A percentile compares a stretch with the other conserved stretches of the same genome.
These are phyloP conservation scores for Cryptotermes secundus DNA, from an alignment of 1,140 invertebrate species.

Conservation along the genomic window DNA sequence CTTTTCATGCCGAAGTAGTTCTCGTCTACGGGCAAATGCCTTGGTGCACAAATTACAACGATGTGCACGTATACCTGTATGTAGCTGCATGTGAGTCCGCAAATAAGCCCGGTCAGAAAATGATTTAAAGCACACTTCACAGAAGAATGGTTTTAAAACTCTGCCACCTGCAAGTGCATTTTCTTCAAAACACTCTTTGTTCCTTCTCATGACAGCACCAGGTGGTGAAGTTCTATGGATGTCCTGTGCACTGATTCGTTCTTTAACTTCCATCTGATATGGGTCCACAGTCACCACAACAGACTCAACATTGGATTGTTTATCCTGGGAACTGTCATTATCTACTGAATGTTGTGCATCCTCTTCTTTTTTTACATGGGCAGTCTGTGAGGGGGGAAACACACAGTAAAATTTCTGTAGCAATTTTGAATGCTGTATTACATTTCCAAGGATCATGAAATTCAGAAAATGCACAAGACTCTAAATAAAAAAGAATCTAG, in stretches of 20 bases:
- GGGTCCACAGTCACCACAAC: slow-evolving; percentile 22
- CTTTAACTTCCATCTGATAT: slow-evolving; percentile 19
- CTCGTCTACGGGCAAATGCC: slow-evolving; percentile 62
- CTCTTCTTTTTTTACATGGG: not conserved
- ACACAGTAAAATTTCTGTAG: not conserved
- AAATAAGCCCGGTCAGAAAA: slow-evolving; percentile 30
- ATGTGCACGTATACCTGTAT: slow-evolving; percentile 40
- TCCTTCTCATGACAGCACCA: not conserved
- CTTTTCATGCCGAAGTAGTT: slow-evolving; percentile 61
- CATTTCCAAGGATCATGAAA: not conserved
- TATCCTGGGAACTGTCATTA: not conserved
- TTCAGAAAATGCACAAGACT: too few species aligned
- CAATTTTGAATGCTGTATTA: not conserved
- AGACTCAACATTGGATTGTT: not conserved
- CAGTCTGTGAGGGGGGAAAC: not conserved
- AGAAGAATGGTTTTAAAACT: not conserved
- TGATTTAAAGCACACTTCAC: slow-evolving; percentile 28
- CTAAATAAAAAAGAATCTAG: too few species aligned
- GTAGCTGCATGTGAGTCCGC: slow-evolving; percentile 23
- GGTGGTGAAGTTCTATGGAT: not conserved
- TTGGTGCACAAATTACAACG: slow-evolving; percentile 61
- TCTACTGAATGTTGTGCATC: not conserved
- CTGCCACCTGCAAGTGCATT: not conserved
- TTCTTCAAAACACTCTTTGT: not conserved
- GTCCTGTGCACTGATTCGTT: not conserved